Base-by-base conservation (phyloP, 2,113 vertebrate species). In the Blennius ocellaris region DNA sequence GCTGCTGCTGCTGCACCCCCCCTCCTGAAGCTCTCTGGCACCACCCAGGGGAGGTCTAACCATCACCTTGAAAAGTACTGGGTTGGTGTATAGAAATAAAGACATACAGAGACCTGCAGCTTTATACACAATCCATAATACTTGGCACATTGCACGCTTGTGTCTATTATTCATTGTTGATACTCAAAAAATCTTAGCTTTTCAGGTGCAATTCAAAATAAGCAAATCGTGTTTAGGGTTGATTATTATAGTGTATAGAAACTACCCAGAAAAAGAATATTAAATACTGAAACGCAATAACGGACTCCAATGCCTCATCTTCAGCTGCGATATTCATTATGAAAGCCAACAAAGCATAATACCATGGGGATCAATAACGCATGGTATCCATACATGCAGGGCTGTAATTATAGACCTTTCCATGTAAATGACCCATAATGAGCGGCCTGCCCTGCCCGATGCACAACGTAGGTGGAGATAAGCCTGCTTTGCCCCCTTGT, bases 291-390 rank as follows among this genome's bases (percentile, higher is more conserved):
- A 67, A 45, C 47, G 56, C n/a, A 39, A 44, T 41, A 21, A 21
- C 38, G 55, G 82, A 77, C 78, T 75, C 56, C 0, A 8, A 68
- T 58, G 60, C 69, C 54, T 70, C 73, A 76, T 80, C 85, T 82
- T 78, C 80, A 77, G 69, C 74, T 58, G 48, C 54, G 39, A 43
- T 66, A 73, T 78, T 88, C 64, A 82, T 81, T 76, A 73, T 64
- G 47, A 80, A 53, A 73, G 73, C 44, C 63, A 77, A 77, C 61
- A 74, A 69, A 80, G 60, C 57, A 44, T 66, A 48, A 81, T 81
- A 73, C 85, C 78, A 39, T 48, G 49, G 70, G 76, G 58, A 87
- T 91, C 80, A 71, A 91, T 89, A 87, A 76, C 75, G 69, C 53
- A 52, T 58, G 15, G 37, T 70, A 69, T 59, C 70, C 76, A 55